A percentile compares a stretch with the other conserved stretches of the same genome.
Evolutionary conservation across 1,140 invertebrate genomes (phyloP).

Genomic region (Muscidifurax raptorellus): DNA sequence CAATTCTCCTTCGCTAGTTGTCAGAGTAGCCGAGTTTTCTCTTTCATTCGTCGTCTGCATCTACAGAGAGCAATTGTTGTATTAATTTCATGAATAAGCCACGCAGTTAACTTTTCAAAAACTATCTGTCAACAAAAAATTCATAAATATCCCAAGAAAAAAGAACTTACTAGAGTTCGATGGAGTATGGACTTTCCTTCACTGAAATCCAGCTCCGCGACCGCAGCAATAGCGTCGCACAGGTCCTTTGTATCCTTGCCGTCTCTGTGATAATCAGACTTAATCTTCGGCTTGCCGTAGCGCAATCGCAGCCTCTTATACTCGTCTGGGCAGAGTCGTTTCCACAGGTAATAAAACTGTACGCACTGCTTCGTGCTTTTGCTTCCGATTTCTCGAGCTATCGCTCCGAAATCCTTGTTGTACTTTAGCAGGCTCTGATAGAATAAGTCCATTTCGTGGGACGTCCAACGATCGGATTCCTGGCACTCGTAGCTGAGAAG

Average conservation of each 20-base stretch:
- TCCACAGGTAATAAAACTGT: slow-evolving; percentile 99
- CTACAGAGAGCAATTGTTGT: slow-evolving; percentile 54
- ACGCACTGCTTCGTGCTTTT: slow-evolving; percentile 96
- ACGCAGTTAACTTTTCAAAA: no score
- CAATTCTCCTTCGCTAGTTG: slow-evolving; percentile 73
- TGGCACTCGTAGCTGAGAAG: slow-evolving; percentile 83
- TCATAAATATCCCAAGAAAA: background rate
- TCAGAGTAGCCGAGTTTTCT: slow-evolving; percentile 73
- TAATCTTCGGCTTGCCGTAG: slow-evolving; percentile 70
- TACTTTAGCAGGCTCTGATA: slow-evolving; percentile 90
- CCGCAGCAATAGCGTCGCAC: slow-evolving; percentile 71
- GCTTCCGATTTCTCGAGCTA: slow-evolving; percentile 89
- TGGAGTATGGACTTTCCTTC: slow-evolving; percentile 74
- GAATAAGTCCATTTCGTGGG: slow-evolving; percentile 91
- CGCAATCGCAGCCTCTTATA: slow-evolving; percentile 80
- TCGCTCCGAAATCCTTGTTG: slow-evolving; percentile 95
- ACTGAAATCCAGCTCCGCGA: slow-evolving; percentile 72
- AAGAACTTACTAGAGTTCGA: slow-evolving; percentile 71
- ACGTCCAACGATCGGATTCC: slow-evolving; percentile 88
- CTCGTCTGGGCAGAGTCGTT: slow-evolving; percentile 94
- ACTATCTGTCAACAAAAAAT: background rate
- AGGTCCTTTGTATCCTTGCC: slow-evolving; percentile 71
- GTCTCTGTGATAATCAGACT: slow-evolving; percentile 66
- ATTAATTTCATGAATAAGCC: background rate
- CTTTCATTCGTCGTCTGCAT: slow-evolving; percentile 73